Conservation (phyloP, 2,797 vertebrate genomes). For the Chaetophractus vellerosus region DNA sequence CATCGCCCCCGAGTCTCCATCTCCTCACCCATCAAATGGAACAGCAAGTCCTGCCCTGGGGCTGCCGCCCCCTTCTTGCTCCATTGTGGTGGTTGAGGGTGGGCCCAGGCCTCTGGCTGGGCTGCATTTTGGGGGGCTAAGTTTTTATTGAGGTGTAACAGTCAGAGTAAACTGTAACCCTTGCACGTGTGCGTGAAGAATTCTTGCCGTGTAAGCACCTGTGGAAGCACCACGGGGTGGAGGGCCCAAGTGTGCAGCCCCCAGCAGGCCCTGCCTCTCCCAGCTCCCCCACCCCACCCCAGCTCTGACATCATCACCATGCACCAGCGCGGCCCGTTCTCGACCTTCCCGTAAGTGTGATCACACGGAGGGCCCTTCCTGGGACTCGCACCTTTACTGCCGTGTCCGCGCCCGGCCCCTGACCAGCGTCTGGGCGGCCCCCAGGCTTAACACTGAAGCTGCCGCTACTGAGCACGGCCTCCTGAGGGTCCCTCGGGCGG, state of each 20-base stretch:
- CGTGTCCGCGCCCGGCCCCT: no score
- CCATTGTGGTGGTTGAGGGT: not conserved
- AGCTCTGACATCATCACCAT: not conserved
- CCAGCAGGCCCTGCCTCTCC: fast-evolving
- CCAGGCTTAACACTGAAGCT: no score
- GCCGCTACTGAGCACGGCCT: no score
- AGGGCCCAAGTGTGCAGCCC: not conserved
- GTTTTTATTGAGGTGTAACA: no score
- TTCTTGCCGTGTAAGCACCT: no score
- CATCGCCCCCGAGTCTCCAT: not conserved
- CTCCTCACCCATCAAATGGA: not conserved
- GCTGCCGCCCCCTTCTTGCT: not conserved
- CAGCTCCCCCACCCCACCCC: not conserved
- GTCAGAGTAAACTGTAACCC: not conserved
- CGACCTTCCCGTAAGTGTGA: no score
- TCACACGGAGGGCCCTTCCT: no score
- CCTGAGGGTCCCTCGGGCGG: no score
- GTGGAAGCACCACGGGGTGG: not conserved
- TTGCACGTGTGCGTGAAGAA: not conserved
- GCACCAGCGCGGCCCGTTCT: not conserved
- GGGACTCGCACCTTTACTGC: no score
- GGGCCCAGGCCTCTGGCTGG: no score
- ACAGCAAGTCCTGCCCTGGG: not conserved
- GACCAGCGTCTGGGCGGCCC: no score
- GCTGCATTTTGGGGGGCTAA: no score